A percentile compares a stretch with the other conserved stretches of the same genome.
These are phyloP conservation scores for Serinus canaria DNA, from an alignment of 2,113 vertebrate genomes.

Conservation along the genomic window DNA sequence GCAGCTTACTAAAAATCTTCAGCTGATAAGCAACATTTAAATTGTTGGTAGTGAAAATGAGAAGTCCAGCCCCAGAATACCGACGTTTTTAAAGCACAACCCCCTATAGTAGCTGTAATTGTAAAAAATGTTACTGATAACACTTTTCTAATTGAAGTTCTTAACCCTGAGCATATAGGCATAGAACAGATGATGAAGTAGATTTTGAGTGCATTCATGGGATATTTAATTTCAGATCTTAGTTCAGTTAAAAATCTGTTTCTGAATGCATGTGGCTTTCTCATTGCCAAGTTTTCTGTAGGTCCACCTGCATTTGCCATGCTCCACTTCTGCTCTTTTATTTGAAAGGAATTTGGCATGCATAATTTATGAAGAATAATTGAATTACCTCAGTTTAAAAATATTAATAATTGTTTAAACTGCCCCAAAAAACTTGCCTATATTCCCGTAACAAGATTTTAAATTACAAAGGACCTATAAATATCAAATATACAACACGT, in stretches of 20 bases:
- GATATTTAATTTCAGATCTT: background rate
- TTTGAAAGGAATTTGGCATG: background rate
- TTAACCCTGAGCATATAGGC: background rate
- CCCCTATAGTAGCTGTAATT: background rate
- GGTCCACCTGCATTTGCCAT: background rate
- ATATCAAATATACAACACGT: background rate
- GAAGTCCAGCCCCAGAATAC: background rate
- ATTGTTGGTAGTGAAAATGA: background rate
- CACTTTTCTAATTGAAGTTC: background rate
- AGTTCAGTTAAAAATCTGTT: background rate
- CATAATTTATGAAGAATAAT: background rate
- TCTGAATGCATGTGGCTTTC: background rate
- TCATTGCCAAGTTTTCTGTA: background rate
- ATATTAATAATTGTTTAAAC: slow-evolving; percentile 7
- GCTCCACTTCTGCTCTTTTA: background rate
- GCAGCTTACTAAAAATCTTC: background rate
- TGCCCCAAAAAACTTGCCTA: background rate
- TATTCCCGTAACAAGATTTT: background rate
- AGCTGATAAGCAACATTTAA: background rate
- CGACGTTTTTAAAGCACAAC: background rate
- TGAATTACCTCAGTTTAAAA: background rate
- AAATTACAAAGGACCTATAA: background rate
- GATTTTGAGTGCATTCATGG: background rate
- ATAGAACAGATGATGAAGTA: background rate
- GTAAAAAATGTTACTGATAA: background rate